Evolutionary conservation across 2,113 vertebrate genomes (phyloP), one percentile per base, ranked within the genome.

Genomic region (Poicephalus meyeri): DNA sequence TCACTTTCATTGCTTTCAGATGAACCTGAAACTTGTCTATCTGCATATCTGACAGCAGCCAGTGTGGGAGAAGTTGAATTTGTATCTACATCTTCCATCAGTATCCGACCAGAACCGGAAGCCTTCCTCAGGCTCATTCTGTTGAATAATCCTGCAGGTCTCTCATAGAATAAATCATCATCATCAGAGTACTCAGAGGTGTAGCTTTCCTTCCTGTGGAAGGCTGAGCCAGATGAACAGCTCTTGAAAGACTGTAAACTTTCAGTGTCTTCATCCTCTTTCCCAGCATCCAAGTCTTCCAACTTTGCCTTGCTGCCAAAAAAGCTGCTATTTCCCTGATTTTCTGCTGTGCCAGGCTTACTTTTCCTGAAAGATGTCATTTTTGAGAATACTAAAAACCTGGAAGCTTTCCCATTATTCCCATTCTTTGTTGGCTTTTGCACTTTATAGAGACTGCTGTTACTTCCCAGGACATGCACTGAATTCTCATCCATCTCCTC

Each of bases 321-420:
- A 33, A 94, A 42, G n/a, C 12, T 46, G 50, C 33, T 82, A 2
- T 24, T 61, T 64, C 72, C 85, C 3, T 88, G 92, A 49, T 69
- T 97, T 58, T 97, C 82, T 39, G 60, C 16, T 9, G 83, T 89
- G 13, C 21, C 53, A 52, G 85, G 37, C 82, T 97, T 98, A 15
- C 86, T 60, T 93, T 96, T 98, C 65, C 95, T 98, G 89, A 98
- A 97, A 31, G 98, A 98, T 18, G 98, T 96, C 89, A 98, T 98
- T 97, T 98, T 98, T 69, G 98, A 95, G 89, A 98, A 98, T 12
- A 97, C 95, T 20, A 96, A 97, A 91, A 97, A 97, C 88, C 96
- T 98, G 9, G 97, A 97, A 28, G 93, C 44, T 95, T 95, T 97
- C 46, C 85, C 92, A 3, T 55, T 72, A 33, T 63, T 96, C 21